Evolutionary conservation across 2,888 invertebrate genomes (phyloP).

Genomic region (Cryptocheilus praepositus): DNA sequence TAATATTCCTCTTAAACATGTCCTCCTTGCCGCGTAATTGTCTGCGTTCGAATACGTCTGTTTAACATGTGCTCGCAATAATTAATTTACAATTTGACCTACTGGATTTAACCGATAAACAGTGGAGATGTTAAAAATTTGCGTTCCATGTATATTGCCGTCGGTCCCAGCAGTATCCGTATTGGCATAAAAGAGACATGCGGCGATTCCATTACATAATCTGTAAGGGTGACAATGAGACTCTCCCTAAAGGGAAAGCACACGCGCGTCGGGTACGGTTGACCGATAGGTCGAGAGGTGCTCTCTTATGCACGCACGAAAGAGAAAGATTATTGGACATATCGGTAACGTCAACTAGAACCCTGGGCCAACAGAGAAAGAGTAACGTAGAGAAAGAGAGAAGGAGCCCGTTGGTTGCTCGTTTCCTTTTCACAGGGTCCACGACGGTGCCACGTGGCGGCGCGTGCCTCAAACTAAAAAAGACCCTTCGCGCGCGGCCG

Average conservation of each 20-base stretch:
- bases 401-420: conserved; percentile 49
- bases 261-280: conserved; percentile 14
- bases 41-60: too few species aligned
- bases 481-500: conserved; percentile 53
- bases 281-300: too few species aligned
- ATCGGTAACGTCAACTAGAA: conserved; percentile 59
- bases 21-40: too few species aligned
- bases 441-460: conserved; percentile 69
- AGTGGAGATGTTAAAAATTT: too few species aligned
- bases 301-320: conserved; percentile 23
- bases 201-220: conserved; percentile 34
- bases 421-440: conserved; percentile 67
- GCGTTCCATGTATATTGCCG: too few species aligned
- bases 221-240: conserved; percentile 41
- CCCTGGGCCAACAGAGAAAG: conserved; percentile 35
- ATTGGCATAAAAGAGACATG: conserved; percentile 1
- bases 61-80: too few species aligned
- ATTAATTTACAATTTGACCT: too few species aligned
- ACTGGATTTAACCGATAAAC: too few species aligned
- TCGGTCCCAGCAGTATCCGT: too few species aligned
- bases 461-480: conserved; percentile 73
- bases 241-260: conserved; percentile 16
- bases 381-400: neutral
- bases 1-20: too few species aligned
- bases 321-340: conserved; percentile 21